Conservation (phyloP, 2,113 vertebrate genomes). For the Carassius gibelio region DNA sequence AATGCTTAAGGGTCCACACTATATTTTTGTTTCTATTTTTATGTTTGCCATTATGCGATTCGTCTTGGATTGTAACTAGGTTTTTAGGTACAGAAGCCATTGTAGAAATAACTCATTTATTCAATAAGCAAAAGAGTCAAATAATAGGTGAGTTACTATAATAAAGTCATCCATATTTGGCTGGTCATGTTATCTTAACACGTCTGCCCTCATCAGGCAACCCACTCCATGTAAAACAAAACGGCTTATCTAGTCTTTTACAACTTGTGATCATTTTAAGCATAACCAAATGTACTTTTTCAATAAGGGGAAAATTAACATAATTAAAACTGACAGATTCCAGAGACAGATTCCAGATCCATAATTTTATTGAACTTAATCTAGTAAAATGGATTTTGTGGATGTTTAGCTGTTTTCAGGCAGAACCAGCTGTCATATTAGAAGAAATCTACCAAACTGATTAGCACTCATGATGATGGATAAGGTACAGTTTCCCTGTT, state of each 20-base stretch:
- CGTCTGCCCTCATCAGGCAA: neutral
- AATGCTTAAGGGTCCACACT: neutral
- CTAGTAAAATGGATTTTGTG: too few relatives aligned
- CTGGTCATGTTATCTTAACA: neutral
- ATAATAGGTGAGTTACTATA: neutral
- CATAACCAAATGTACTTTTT: neutral
- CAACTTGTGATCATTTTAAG: neutral
- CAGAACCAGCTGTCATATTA: too few relatives aligned
- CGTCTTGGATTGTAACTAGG: neutral
- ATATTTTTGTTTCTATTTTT: neutral
- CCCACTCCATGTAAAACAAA: neutral
- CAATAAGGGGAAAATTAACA: neutral
- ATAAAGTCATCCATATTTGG: neutral
- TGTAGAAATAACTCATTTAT: neutral
- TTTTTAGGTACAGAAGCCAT: neutral
- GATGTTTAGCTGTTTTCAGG: too few relatives aligned
- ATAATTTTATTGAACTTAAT: too few relatives aligned
- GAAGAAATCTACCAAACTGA: neutral
- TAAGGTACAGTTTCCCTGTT: neutral
- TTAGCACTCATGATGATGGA: slow-evolving; percentile 1
- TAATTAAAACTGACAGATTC: neutral
- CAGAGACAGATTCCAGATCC: too few relatives aligned
- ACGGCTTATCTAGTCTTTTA: neutral
- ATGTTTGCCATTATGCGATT: neutral
- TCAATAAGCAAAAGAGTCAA: neutral